phyloP scores from a whole-genome alignment of 1,140 invertebrate genomes.

The Brevipalpus yothersi region DNA sequence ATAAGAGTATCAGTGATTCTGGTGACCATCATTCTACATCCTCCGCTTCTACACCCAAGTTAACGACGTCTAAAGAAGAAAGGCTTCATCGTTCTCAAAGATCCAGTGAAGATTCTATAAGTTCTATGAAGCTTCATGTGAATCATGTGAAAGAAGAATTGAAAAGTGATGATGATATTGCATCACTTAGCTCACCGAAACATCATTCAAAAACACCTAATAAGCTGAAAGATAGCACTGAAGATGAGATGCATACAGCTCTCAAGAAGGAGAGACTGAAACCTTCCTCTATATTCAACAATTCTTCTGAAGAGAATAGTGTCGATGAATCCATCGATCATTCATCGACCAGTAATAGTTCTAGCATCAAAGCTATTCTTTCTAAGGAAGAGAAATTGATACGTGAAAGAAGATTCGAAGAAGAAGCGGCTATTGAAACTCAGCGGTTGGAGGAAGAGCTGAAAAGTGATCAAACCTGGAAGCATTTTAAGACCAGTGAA shows the following conservation, averaged over 20 bases:
- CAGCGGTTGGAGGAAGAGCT: slow-evolving; percentile 14
- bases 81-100: too few species aligned
- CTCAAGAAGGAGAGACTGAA: neutral
- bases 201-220: neutral
- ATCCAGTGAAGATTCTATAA: too few species aligned
- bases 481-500: neutral
- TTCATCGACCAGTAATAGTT: neutral
- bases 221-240: neutral
- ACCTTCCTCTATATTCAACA: neutral
- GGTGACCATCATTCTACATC: too few species aligned
- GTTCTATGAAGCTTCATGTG: too few species aligned
- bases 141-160: too few species aligned
- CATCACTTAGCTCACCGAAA: neutral
- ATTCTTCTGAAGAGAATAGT: neutral
- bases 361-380: neutral
- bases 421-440: slow-evolving; percentile 15
- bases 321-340: neutral
- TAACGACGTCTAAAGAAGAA: too few species aligned
- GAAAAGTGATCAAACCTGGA: slow-evolving; percentile 7
- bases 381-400: slow-evolving; percentile 11
- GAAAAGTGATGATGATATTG: neutral
- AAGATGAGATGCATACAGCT: neutral
- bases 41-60: too few species aligned
- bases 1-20: neutral
- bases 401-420: slow-evolving; percentile 14